Evolutionary conservation across 2,888 invertebrate species (phyloP), one percentile per base, ranked within the genome.

Genomic region (Acleris holmiana): DNA sequence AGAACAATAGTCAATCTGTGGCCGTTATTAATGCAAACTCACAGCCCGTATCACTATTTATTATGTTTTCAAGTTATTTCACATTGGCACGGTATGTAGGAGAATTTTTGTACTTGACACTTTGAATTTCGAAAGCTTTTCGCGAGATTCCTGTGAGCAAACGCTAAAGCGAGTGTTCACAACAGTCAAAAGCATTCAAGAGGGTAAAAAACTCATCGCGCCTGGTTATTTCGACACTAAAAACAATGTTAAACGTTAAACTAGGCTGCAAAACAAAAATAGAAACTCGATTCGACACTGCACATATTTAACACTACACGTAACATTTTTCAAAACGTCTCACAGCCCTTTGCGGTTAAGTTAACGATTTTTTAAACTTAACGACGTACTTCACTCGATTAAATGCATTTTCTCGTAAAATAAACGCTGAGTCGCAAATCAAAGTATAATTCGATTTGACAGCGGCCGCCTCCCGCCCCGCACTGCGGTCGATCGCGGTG

Each of bases 161-260:
- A 49, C 29, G 64, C 54, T 44, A 19, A 40, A 19, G n/a, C 21
- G 49, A 44, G 17, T 15, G 23, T 35, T 54, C 49, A 35, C 23
- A 50, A 65, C 17, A 35, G 15, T 49, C 46, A 10, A 13, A 44
- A 59, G 29, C 49, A 35, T 21, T 50, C 35, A 4, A 46, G 49
- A 55, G 49, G 54, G 19, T 41, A 73, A 76, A 83, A 77, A 78
- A 82, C 71, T 64, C 71, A 77, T 76, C 77, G 77, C 77, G 82
- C 73, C 78, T 75, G 71, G 67, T 72, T 71, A 78, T 87, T 83
- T 84, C 88, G 77, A 83, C 83, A 88, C 79, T 76, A 82, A 85
- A 85, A 84, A 88, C 88, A 89, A 88, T 91, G 89, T 89, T 88
- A 89, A 89, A 85, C 78, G 80, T 83, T 79, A 80, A 88, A 85